phyloP scores from a whole-genome alignment of 2,113 vertebrate species.

The Anser brachyrhynchus region DNA sequence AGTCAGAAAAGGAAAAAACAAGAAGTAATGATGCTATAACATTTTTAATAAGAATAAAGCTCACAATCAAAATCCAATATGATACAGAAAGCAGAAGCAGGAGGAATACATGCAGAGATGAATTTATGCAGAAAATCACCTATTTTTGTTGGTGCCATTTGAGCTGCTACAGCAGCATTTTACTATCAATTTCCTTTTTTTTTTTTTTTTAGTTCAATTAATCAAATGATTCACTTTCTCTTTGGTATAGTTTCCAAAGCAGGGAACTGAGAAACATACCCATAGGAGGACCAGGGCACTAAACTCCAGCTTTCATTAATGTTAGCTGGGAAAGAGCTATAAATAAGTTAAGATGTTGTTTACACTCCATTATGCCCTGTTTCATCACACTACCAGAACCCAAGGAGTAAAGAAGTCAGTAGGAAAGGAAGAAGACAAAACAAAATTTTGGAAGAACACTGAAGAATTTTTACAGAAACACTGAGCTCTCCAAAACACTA shows the following conservation, averaged over 20 bases:
- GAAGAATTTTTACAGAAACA: not conserved
- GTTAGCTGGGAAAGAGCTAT: not conserved
- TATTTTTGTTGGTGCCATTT: accelerated
- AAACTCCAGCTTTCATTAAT: not conserved
- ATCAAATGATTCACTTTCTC: not conserved
- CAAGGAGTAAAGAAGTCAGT: not conserved
- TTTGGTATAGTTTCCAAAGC: not conserved
- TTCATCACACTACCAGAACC: not conserved
- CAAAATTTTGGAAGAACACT: not conserved
- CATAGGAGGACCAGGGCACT: not conserved
- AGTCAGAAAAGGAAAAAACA: not conserved
- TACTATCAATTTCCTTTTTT: not conserved
- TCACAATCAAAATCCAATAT: not conserved
- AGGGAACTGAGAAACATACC: not conserved
- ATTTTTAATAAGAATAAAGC: slow-evolving; percentile 42
- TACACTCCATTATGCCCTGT: accelerated
- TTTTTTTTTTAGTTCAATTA: not conserved
- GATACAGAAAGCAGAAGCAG: not conserved
- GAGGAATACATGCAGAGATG: not conserved
- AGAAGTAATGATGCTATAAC: not conserved
- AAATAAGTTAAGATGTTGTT: not conserved
- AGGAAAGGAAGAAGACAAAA: not conserved
- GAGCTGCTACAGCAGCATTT: not conserved
- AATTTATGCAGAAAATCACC: not conserved
- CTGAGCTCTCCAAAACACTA: not conserved